Evolutionary conservation across 2,113 vertebrate species (phyloP).

Genomic region (Bothrops jararaca): DNA sequence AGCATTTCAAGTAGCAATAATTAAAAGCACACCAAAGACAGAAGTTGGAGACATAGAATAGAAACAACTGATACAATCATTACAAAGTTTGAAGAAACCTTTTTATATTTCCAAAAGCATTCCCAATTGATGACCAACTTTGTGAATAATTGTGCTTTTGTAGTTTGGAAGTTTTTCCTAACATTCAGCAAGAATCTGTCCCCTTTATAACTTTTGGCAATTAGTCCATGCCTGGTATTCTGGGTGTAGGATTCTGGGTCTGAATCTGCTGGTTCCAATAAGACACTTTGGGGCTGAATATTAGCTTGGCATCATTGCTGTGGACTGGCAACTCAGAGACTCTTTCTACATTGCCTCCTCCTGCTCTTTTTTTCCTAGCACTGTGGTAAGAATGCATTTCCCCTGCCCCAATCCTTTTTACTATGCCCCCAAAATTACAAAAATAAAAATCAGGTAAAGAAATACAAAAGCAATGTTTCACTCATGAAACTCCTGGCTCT

Average conservation of each 20-base stretch:
- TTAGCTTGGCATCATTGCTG: not conserved
- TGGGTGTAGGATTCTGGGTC: too few species aligned
- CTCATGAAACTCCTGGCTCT: too few species aligned
- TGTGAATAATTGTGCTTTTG: not conserved
- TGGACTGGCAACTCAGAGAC: not conserved
- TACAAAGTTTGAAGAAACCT: not conserved
- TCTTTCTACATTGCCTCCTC: not conserved
- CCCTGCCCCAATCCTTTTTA: too few species aligned
- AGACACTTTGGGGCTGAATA: too few species aligned
- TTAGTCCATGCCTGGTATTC: too few species aligned
- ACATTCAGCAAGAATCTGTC: not conserved
- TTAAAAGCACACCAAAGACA: not conserved
- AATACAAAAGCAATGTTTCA: too few species aligned
- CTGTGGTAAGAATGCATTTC: too few species aligned
- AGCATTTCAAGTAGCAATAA: not conserved
- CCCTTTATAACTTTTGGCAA: too few species aligned
- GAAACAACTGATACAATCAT: not conserved
- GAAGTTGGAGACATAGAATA: not conserved
- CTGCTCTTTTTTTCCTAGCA: not conserved
- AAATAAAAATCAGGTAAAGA: too few species aligned
- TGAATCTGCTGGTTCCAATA: too few species aligned
- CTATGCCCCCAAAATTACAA: too few species aligned
- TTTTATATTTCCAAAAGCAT: not conserved
- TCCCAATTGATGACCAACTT: not conserved
- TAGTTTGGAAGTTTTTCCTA: not conserved